Conservation (phyloP, 1,140 invertebrate species). For the Cydia splendana region DNA sequence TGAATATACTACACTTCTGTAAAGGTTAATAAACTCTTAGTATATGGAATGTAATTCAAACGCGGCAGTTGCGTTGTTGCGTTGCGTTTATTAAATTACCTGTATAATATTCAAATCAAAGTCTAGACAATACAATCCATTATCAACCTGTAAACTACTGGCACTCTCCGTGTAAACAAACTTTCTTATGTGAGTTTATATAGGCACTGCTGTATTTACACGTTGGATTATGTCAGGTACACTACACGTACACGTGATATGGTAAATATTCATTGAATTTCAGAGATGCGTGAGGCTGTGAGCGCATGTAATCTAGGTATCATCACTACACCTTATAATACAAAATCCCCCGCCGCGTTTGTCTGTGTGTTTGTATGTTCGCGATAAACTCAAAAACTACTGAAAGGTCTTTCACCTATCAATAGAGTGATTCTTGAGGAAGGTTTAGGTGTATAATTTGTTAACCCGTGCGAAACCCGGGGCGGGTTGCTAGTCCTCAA, state of each 20-base stretch:
- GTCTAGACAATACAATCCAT: background rate
- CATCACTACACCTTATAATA: too few relatives aligned
- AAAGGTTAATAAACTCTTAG: background rate
- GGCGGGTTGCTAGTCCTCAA: too few relatives aligned
- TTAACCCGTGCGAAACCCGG: too few relatives aligned
- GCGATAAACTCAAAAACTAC: too few relatives aligned
- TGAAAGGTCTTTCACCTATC: too few relatives aligned
- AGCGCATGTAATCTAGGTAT: background rate
- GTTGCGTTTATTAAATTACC: background rate
- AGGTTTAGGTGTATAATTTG: too few relatives aligned
- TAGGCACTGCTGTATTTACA: background rate
- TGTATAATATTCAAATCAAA: background rate
- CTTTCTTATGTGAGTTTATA: background rate
- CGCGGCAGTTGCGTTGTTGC: background rate
- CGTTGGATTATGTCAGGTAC: background rate
- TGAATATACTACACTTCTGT: too few relatives aligned
- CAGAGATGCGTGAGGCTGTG: background rate
- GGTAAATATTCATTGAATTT: conserved; percentile 11
- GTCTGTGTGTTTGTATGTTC: too few relatives aligned
- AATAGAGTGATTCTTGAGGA: too few relatives aligned
- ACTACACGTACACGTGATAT: background rate
- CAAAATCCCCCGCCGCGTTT: too few relatives aligned
- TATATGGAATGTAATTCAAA: background rate
- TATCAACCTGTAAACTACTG: background rate
- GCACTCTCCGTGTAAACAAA: background rate